These are phyloP conservation scores for Drosophila insularis DNA, from an alignment of 1,140 invertebrate species.

Conservation along the genomic window DNA sequence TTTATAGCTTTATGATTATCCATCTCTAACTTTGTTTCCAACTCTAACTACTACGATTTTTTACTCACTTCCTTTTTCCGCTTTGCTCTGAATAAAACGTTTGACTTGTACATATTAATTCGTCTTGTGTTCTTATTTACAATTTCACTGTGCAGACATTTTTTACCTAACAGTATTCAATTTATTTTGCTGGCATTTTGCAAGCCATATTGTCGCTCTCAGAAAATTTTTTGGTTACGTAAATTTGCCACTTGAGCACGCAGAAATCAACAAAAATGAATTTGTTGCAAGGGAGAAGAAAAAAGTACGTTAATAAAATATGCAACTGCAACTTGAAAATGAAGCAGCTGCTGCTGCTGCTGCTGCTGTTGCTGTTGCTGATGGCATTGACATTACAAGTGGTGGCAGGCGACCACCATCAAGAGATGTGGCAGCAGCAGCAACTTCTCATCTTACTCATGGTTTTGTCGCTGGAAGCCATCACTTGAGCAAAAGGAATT, in stretches of 20 bases:
- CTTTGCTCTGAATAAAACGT: too few relatives aligned
- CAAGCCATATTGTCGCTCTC: conserved; percentile 13
- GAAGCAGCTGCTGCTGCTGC: conserved; percentile 6
- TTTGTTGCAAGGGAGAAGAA: conserved; percentile 55
- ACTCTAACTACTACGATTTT: too few relatives aligned
- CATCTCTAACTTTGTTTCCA: too few relatives aligned
- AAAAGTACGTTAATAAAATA: conserved; percentile 73
- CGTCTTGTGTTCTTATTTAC: too few relatives aligned
- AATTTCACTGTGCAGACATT: too few relatives aligned
- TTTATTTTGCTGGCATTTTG: conserved; percentile 48
- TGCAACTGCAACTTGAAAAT: conserved; percentile 34
- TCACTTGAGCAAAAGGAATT: conserved; percentile 34
- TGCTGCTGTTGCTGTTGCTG: conserved; percentile 39
- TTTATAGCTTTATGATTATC: too few relatives aligned
- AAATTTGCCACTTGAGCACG: conserved; percentile 71
- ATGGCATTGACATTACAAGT: conserved; percentile 73
- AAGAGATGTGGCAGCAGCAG: not conserved
- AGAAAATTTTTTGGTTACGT: conserved; percentile 20
- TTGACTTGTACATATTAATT: too few relatives aligned
- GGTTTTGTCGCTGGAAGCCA: conserved; percentile 23
- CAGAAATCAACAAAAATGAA: conserved; percentile 57
- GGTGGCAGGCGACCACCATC: conserved; percentile 10
- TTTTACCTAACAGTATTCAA: too few relatives aligned
- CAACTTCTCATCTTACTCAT: not conserved
- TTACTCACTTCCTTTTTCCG: too few relatives aligned